Conservation (phyloP, 2,888 invertebrate species). For the Dasysyrphus albostriatus region DNA sequence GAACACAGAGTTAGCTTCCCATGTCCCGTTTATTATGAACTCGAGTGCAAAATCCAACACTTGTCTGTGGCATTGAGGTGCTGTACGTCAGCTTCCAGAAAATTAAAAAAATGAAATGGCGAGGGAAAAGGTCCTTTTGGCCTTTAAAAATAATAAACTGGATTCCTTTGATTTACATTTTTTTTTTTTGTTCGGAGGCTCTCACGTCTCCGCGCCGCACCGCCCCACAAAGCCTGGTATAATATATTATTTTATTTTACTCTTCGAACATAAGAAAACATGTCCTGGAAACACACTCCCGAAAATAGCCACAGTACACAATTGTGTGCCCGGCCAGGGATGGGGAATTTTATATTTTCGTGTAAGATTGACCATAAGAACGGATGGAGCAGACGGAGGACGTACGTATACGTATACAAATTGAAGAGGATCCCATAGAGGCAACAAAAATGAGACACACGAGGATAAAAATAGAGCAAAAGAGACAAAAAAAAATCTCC, state of each 20-base stretch:
- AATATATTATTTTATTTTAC: conserved; percentile 65
- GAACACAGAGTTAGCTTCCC: conserved; percentile 8
- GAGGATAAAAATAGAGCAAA: conserved; percentile 14
- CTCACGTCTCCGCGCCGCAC: background rate
- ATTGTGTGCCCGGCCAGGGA: background rate
- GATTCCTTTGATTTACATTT: conserved; percentile 66
- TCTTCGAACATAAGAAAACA: conserved; percentile 57
- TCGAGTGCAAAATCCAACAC: conserved; percentile 66
- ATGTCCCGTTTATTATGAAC: conserved; percentile 39
- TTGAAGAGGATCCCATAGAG: conserved; percentile 39
- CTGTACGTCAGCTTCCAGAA: conserved; percentile 15
- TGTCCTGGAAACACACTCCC: conserved; percentile 52
- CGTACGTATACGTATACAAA: conserved; percentile 3
- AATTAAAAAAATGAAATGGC: conserved; percentile 6
- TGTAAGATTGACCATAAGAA: conserved; percentile 67
- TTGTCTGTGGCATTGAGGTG: conserved; percentile 46
- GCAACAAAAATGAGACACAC: conserved; percentile 5
- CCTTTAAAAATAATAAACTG: conserved; percentile 68
- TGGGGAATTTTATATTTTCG: conserved; percentile 44
- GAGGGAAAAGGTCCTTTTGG: conserved; percentile 23
- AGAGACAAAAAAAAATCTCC: conserved; percentile 55
- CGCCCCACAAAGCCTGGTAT: background rate
- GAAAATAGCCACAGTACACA: conserved; percentile 44
- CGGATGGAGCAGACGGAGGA: conserved; percentile 56
- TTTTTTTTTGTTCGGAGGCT: conserved; percentile 35